Conservation (phyloP, 2,888 invertebrate species). For the Rhagonycha fulva region DNA sequence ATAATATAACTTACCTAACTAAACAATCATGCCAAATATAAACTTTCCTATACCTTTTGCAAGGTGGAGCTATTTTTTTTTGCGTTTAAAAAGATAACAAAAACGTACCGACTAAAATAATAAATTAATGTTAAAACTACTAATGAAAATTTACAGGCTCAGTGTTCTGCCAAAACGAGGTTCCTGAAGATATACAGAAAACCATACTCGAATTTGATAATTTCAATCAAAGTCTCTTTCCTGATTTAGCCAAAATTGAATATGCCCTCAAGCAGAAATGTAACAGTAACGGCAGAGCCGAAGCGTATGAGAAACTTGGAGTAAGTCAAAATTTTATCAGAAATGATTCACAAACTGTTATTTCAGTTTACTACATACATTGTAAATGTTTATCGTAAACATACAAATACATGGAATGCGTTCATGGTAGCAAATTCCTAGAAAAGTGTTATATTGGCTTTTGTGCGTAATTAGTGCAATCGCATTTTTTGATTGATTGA, state of each 20-base stretch:
- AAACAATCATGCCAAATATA: too few relatives aligned
- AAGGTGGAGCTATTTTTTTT: too few relatives aligned
- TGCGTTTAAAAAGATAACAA: neutral
- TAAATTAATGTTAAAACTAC: too few relatives aligned
- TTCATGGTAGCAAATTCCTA: too few relatives aligned
- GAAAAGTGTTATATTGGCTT: too few relatives aligned
- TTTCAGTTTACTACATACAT: neutral
- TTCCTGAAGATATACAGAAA: conserved; percentile 26
- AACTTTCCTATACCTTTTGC: too few relatives aligned
- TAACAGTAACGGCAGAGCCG: conserved; percentile 64
- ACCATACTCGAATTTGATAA: conserved; percentile 41
- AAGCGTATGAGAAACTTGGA: conserved; percentile 60
- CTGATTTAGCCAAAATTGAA: conserved; percentile 56
- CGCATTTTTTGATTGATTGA: too few relatives aligned
- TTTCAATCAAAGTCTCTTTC: conserved; percentile 43
- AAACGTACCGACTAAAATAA: neutral
- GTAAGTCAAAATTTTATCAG: conserved; percentile 45
- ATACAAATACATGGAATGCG: neutral
- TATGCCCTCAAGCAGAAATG: conserved; percentile 68
- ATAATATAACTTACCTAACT: too few relatives aligned
- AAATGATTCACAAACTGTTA: neutral
- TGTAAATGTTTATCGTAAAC: neutral
- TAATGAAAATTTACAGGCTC: conserved; percentile 30
- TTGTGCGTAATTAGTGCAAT: too few relatives aligned
- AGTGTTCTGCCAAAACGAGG: conserved; percentile 30